These are phyloP conservation scores for Drosophila prolongata DNA, from an alignment of 2,888 invertebrate species.

Conservation along the genomic window DNA sequence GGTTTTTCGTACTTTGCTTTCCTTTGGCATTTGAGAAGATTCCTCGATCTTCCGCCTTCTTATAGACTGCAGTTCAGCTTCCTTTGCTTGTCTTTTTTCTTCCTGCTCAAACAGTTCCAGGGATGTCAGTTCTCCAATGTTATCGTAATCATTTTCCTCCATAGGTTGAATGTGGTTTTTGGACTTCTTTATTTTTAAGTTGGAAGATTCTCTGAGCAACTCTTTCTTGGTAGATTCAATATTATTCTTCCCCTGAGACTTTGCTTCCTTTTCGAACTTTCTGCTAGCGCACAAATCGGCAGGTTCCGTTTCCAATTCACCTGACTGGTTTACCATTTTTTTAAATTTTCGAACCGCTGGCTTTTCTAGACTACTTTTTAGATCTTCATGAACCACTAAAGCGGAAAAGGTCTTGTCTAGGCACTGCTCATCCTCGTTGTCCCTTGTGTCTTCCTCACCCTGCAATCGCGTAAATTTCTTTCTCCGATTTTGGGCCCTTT, in stretches of 20 bases:
- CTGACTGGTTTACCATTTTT: neutral
- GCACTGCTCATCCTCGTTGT: slow-evolving; percentile 20
- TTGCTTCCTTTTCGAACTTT: neutral
- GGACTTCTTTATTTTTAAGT: neutral
- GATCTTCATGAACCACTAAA: neutral
- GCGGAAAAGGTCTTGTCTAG: slow-evolving; percentile 1
- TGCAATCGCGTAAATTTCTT: slow-evolving; percentile 43
- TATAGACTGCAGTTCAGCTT: neutral
- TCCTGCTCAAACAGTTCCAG: slow-evolving; percentile 12
- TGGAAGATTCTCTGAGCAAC: neutral
- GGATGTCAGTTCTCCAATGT: neutral
- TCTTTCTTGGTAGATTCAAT: neutral
- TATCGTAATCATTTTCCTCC: neutral
- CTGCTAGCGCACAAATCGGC: neutral
- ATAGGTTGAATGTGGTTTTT: neutral
- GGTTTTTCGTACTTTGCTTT: neutral
- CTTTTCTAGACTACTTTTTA: neutral
- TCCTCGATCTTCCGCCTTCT: neutral
- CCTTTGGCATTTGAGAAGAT: too few relatives aligned
- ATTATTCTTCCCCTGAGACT: neutral
- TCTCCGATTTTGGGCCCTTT: slow-evolving; percentile 10
- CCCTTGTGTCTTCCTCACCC: neutral
- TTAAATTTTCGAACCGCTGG: neutral
- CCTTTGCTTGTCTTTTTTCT: neutral
- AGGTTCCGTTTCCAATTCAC: neutral